Percentiles rank a stretch among this genome's conserved stretches.
These are phyloP conservation scores for Acanthococcus lagerstroemiae DNA, from an alignment of 2,888 invertebrate species.

Conservation along the genomic window DNA sequence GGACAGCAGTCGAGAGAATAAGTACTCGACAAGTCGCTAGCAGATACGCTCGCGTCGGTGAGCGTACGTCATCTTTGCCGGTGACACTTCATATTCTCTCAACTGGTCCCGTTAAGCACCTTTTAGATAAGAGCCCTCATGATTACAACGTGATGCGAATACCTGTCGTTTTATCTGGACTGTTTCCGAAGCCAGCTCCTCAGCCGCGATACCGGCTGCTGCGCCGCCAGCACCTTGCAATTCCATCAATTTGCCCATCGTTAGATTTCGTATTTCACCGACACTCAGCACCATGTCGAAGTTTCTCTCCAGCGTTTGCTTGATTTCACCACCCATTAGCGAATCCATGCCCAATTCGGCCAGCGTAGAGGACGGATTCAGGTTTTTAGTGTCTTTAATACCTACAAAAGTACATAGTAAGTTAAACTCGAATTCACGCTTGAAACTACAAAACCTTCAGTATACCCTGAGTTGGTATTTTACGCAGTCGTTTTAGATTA, in stretches of 20 bases:
- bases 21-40: too few species aligned
- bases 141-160: too few species aligned
- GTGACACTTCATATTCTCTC: too few species aligned
- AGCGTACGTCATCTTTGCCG: too few species aligned
- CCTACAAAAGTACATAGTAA: conserved; percentile 48
- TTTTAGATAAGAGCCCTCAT: too few species aligned
- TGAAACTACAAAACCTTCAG: too few species aligned
- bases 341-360: conserved; percentile 98
- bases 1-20: too few species aligned
- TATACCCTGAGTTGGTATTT: too few species aligned
- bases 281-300: conserved; percentile 84
- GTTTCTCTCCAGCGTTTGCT: conserved; percentile 85
- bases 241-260: conserved; percentile 62
- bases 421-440: too few species aligned
- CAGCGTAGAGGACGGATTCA: conserved; percentile 64
- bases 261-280: conserved; percentile 78
- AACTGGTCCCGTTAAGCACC: too few species aligned
- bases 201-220: conserved; percentile 37
- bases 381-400: conserved; percentile 72
- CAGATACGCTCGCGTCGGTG: too few species aligned
- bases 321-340: conserved; percentile 97
- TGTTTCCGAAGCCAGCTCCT: conserved; percentile 35
- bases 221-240: conserved; percentile 43
- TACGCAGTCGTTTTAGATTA: too few species aligned
- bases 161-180: background rate